phyloP scores from a whole-genome alignment of 2,888 invertebrate genomes.

The Cosmia pyralina region DNA sequence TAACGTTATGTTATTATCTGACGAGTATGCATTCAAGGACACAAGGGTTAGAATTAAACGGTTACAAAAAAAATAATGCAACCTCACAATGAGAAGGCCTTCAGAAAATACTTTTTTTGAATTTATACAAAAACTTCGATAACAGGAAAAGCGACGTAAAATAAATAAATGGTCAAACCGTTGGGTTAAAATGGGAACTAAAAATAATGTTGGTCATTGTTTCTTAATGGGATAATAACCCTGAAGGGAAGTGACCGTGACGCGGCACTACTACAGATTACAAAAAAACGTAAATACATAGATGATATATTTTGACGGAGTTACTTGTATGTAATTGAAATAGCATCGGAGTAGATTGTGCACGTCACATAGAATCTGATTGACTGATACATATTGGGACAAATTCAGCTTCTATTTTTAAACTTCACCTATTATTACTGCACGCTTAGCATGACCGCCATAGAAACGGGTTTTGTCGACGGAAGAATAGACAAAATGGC shows the following conservation, averaged over 20 bases:
- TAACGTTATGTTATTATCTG: background rate
- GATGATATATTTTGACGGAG: slow-evolving; percentile 15
- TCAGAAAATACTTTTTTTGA: background rate
- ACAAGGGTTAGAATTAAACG: slow-evolving; percentile 5
- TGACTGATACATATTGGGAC: background rate
- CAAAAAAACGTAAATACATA: slow-evolving; percentile 25
- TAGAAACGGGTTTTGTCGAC: no score
- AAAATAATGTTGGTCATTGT: slow-evolving; percentile 42
- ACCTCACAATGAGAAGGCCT: slow-evolving; percentile 11
- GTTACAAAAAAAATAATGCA: slow-evolving; percentile 10
- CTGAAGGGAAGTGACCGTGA: slow-evolving; percentile 33
- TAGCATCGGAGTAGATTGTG: background rate
- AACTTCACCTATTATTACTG: background rate
- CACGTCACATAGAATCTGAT: slow-evolving; percentile 4
- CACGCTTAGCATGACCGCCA: no score
- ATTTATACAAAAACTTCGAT: background rate
- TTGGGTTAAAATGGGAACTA: slow-evolving; percentile 4
- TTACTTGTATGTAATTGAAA: slow-evolving; percentile 13
- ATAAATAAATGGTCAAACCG: slow-evolving; percentile 6
- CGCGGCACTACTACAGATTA: background rate
- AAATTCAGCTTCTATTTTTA: background rate
- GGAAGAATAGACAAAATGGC: no score
- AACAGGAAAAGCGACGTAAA: slow-evolving; percentile 3
- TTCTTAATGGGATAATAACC: slow-evolving; percentile 39
- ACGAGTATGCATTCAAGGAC: background rate